These are phyloP conservation scores for Diarsia mendica DNA, from an alignment of 2,888 invertebrate genomes.

Conservation along the genomic window DNA sequence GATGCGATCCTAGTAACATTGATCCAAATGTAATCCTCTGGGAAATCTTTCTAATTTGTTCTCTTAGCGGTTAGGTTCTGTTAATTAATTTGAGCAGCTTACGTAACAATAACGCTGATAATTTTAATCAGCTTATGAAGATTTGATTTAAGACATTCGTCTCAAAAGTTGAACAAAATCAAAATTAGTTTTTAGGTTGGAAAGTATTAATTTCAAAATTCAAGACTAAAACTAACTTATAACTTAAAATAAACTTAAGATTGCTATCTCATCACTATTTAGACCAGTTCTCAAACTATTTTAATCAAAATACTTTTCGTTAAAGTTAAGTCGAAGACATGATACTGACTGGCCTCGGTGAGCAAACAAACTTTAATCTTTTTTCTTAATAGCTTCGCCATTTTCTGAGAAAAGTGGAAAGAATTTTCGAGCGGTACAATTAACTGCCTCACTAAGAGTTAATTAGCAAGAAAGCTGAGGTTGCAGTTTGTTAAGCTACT, in stretches of 20 bases:
- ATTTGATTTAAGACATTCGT: constrained; percentile 13
- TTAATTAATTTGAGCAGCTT: constrained; percentile 48
- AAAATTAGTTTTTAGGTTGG: background rate
- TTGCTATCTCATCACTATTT: constrained; percentile 44
- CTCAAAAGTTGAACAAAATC: constrained; percentile 5
- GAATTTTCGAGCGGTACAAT: constrained; percentile 50
- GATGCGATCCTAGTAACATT: constrained; percentile 45
- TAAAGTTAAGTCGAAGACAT: constrained; percentile 19
- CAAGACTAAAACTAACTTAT: constrained; percentile 15
- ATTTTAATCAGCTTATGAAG: constrained; percentile 25
- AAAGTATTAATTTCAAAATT: constrained; percentile 12
- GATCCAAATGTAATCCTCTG: constrained; percentile 56
- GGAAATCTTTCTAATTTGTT: constrained; percentile 51
- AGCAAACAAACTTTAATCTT: constrained; percentile 44
- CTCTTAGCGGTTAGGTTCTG: constrained; percentile 37
- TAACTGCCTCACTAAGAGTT: constrained; percentile 45
- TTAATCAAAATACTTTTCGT: constrained; percentile 53
- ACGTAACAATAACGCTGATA: background rate
- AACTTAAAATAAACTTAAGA: constrained; percentile 30
- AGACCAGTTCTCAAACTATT: constrained; percentile 41
- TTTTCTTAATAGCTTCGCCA: constrained; percentile 46
- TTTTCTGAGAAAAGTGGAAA: constrained; percentile 45
- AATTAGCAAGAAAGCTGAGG: constrained; percentile 28
- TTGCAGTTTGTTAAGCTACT: constrained; percentile 30
- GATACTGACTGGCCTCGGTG: constrained; percentile 19